phyloP scores from a whole-genome alignment of 2,113 vertebrate species.

The Pelodiscus sinensis region DNA sequence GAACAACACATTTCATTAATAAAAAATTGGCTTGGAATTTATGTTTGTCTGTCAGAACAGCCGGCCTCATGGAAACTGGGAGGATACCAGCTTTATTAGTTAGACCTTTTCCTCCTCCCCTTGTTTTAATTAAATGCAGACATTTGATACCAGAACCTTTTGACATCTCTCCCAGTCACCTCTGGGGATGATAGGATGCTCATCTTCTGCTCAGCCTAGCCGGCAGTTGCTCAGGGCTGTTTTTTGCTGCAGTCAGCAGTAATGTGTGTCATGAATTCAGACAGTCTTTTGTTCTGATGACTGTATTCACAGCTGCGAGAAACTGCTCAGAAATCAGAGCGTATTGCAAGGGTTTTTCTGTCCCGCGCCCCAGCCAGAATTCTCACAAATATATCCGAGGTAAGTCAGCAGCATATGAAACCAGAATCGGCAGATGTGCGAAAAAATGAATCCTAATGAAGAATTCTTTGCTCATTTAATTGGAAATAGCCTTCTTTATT shows the following conservation, averaged over 20 bases:
- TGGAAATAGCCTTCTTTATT: background rate
- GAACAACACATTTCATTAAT: background rate
- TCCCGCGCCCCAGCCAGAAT: fast-evolving
- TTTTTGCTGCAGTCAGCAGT: slow-evolving; percentile 37
- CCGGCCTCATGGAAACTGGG: background rate
- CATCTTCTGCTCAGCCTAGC: background rate
- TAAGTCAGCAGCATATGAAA: background rate
- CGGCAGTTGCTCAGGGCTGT: background rate
- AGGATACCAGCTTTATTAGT: background rate
- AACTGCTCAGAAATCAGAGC: slow-evolving; percentile 4
- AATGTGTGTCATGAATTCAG: background rate
- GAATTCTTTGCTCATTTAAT: background rate
- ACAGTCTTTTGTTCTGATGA: background rate
- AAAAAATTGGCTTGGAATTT: slow-evolving; percentile 29
- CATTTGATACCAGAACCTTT: background rate
- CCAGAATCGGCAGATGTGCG: background rate
- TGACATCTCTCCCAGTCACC: background rate
- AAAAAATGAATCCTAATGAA: background rate
- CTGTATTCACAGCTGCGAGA: background rate
- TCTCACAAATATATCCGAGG: background rate
- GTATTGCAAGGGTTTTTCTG: background rate
- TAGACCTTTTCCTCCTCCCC: background rate
- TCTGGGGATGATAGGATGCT: fast-evolving
- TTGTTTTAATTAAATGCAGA: slow-evolving; percentile 49
- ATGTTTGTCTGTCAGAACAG: background rate